Percentiles rank a stretch among this genome's conserved stretches.
phyloP scores from a whole-genome alignment of 2,888 invertebrate genomes.

The Neocrepidodera transversa region DNA sequence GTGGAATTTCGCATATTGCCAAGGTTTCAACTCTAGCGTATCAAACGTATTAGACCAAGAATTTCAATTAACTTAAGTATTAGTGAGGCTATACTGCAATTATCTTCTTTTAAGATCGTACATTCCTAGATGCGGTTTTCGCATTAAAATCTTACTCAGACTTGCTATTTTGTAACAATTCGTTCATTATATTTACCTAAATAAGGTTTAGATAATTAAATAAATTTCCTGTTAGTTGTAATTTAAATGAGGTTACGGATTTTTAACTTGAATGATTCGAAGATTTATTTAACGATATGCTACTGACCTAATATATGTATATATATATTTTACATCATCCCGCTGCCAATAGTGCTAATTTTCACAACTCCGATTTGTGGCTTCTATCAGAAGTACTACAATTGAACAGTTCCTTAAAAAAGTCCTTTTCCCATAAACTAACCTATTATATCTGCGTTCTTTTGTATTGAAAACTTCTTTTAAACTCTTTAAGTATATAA shows the following conservation, averaged over 20 bases:
- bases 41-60: conserved; percentile 8
- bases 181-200: neutral
- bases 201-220: conserved; percentile 1
- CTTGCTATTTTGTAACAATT: conserved; percentile 2
- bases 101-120: conserved; percentile 6
- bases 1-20: conserved; percentile 9
- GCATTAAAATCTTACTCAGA: conserved; percentile 1
- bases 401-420: too few species aligned
- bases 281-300: neutral
- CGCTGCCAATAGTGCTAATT: too few species aligned
- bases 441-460: too few species aligned
- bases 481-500: too few species aligned
- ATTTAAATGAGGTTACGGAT: neutral
- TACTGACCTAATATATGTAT: too few species aligned
- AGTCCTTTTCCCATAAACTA: too few species aligned
- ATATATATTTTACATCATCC: too few species aligned
- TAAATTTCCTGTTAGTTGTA: conserved; percentile 1
- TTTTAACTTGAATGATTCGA: neutral
- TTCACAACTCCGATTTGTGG: too few species aligned
- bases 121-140: conserved; percentile 6
- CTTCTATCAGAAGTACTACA: too few species aligned
- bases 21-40: conserved; percentile 7
- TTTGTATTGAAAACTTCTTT: too few species aligned
- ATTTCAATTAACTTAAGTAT: conserved; percentile 5
- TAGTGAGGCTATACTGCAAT: conserved; percentile 4